phyloP scores from a whole-genome alignment of 2,113 vertebrate genomes.

The Apaloderma vittatum region DNA sequence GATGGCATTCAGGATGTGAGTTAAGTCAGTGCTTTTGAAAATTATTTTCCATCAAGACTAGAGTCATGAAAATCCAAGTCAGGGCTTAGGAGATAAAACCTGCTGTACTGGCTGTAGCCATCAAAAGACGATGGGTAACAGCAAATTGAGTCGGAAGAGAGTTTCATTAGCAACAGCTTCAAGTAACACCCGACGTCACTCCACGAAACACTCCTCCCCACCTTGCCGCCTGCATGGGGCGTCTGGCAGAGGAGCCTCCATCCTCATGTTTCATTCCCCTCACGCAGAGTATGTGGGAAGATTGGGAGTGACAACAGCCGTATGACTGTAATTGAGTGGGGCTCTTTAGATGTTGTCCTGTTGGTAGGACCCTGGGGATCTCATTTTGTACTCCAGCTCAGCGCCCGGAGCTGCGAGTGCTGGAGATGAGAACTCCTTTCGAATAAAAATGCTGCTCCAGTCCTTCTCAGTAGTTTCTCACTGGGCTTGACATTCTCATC shows the following conservation, averaged over 20 bases:
- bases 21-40: background rate
- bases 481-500: slow-evolving; percentile 71
- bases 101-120: background rate
- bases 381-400: slow-evolving; percentile 36
- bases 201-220: background rate
- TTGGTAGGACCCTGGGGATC: slow-evolving; percentile 49
- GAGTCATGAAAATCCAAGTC: background rate
- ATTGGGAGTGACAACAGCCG: background rate
- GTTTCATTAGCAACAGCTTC: background rate
- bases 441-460: slow-evolving; percentile 34
- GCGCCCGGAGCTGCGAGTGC: background rate
- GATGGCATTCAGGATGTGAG: background rate
- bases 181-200: background rate
- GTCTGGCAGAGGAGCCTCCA: background rate
- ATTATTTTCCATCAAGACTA: background rate
- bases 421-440: slow-evolving; percentile 12
- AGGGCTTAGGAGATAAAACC: background rate
- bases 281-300: accelerated
- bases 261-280: background rate
- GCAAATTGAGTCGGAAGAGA: background rate
- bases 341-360: slow-evolving; percentile 57
- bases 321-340: background rate
- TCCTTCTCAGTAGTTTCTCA: slow-evolving; percentile 63
- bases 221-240: background rate
- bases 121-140: background rate